These are phyloP conservation scores for Ormyrus pomaceus DNA, from an alignment of 2,888 invertebrate genomes.

Conservation along the genomic window DNA sequence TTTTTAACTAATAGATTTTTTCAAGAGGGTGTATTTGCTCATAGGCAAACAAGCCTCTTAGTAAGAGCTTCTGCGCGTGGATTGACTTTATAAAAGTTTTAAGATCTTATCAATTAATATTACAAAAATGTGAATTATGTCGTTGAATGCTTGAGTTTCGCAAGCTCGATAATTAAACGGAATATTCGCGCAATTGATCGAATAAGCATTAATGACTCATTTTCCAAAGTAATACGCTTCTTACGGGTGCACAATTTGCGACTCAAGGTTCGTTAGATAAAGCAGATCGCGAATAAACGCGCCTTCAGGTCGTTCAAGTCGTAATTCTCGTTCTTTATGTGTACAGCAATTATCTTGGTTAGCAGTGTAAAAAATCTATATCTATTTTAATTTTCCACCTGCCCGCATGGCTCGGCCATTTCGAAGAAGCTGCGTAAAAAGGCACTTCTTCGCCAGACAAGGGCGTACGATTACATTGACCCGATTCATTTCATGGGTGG, in stretches of 20 bases:
- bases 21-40: too few species aligned
- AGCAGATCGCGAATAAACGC: conserved; percentile 34
- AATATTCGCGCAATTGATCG: background rate
- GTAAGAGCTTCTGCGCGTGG: too few species aligned
- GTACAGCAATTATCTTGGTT: conserved; percentile 40
- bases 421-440: conserved; percentile 58
- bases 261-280: conserved; percentile 46
- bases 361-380: conserved; percentile 45
- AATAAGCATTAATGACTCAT: background rate
- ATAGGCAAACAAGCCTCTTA: too few species aligned
- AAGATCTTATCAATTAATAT: too few species aligned
- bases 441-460: conserved; percentile 54
- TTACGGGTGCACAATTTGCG: conserved; percentile 3
- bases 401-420: conserved; percentile 49
- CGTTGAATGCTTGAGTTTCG: too few species aligned
- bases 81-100: too few species aligned
- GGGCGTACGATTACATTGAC: conserved; percentile 65
- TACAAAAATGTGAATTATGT: too few species aligned
- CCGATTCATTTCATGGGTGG: conserved; percentile 58
- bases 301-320: conserved; percentile 46
- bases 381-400: conserved; percentile 41
- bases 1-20: background rate
- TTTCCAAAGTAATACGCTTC: conserved; percentile 2
- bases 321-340: conserved; percentile 51
- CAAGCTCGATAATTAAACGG: background rate